Conservation (phyloP, 2,797 vertebrate genomes). For the Anguilla anguilla region DNA sequence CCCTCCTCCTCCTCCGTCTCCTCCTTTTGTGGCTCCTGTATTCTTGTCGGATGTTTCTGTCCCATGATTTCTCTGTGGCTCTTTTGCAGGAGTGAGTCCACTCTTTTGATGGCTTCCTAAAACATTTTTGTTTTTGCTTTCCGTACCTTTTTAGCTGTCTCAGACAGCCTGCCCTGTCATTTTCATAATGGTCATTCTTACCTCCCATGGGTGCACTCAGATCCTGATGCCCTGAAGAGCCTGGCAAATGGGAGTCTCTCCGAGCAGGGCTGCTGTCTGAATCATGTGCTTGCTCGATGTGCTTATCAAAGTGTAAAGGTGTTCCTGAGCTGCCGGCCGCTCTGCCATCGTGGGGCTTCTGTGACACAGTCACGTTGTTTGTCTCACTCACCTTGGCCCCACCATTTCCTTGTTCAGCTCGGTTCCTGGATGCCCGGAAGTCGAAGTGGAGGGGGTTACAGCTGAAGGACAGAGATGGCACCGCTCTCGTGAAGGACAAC, state of each 20-base stretch:
- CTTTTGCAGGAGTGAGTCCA: slow-evolving; percentile 58
- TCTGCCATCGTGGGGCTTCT: slow-evolving; percentile 30
- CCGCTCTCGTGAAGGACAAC: slow-evolving; percentile 76
- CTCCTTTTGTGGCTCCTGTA: slow-evolving; percentile 69
- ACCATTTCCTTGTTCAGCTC: slow-evolving; percentile 52
- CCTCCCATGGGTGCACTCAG: slow-evolving; percentile 35
- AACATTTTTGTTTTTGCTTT: slow-evolving; percentile 52
- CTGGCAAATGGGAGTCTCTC: slow-evolving; percentile 7
- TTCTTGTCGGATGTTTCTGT: slow-evolving; percentile 67
- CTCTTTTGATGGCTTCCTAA: slow-evolving; percentile 59
- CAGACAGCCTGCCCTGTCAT: slow-evolving; percentile 39
- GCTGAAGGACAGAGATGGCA: slow-evolving; percentile 80
- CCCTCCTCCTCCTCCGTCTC: slow-evolving; percentile 65
- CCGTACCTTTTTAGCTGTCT: slow-evolving; percentile 56
- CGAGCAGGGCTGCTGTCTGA: slow-evolving; percentile 32
- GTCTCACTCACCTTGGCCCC: slow-evolving; percentile 44
- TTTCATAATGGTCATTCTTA: slow-evolving; percentile 40
- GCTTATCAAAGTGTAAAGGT: slow-evolving; percentile 40
- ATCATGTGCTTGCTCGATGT: slow-evolving; percentile 37
- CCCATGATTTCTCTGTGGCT: slow-evolving; percentile 56
- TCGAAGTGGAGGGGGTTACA: slow-evolving; percentile 88
- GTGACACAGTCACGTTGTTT: slow-evolving; percentile 35
- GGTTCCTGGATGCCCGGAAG: slow-evolving; percentile 74
- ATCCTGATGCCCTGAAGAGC: background rate
- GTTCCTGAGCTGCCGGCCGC: slow-evolving; percentile 33